A percentile compares a stretch with the other conserved stretches of the same genome.
Conservation (phyloP, 2,797 vertebrate genomes). For the Ibycter americanus region DNA sequence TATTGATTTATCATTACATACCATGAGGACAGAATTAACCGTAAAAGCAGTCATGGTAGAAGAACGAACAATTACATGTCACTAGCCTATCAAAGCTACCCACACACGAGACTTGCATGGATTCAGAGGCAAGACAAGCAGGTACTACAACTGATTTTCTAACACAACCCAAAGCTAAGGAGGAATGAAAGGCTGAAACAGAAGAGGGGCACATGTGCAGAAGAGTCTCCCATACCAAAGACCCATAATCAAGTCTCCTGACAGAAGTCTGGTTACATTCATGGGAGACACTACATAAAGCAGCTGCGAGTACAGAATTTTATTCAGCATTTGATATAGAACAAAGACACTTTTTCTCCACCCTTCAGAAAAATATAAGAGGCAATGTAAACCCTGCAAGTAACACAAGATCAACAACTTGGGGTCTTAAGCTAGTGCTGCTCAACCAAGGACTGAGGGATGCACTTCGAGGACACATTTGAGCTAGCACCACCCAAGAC, state of each 20-base stretch:
- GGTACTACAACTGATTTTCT: background rate
- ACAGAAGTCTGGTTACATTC: background rate
- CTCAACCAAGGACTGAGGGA: background rate
- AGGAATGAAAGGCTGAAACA: background rate
- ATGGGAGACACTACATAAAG: background rate
- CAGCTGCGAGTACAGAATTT: background rate
- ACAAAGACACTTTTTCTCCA: background rate
- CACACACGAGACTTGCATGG: background rate
- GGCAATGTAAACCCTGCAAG: background rate
- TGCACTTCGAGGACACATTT: background rate
- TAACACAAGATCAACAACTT: background rate
- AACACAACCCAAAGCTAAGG: background rate
- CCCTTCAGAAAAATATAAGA: accelerated
- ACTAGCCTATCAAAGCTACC: background rate
- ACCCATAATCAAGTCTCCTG: background rate
- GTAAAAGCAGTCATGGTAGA: background rate
- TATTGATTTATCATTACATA: background rate
- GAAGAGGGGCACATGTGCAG: background rate
- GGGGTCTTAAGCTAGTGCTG: background rate
- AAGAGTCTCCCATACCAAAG: background rate
- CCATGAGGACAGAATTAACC: background rate
- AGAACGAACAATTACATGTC: background rate
- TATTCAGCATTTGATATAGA: background rate
- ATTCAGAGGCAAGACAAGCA: background rate
- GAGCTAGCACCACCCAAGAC: background rate